These are phyloP conservation scores for Pionites leucogaster DNA, from an alignment of 2,113 vertebrate genomes.

Conservation along the genomic window DNA sequence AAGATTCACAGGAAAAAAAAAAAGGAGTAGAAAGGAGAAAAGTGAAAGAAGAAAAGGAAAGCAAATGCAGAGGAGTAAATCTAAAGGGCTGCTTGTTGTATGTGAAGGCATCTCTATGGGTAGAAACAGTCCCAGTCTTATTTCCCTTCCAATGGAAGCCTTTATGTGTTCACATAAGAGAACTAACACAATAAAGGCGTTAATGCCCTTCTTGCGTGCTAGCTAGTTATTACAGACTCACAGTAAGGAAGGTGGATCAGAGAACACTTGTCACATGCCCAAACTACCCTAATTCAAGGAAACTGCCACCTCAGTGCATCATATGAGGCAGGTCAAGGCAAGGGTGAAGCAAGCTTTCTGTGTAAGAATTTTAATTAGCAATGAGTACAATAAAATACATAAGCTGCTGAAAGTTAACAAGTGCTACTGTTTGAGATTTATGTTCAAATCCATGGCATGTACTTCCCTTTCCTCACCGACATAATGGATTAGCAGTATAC, in stretches of 20 bases:
- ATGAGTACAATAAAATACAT: constrained; percentile 67
- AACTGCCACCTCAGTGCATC: constrained; percentile 58
- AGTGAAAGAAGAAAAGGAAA: not conserved
- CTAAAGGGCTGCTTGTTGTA: not conserved
- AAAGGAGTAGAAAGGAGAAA: not conserved
- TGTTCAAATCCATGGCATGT: constrained; percentile 50
- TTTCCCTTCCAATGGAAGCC: constrained; percentile 41
- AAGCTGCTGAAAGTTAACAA: constrained; percentile 73
- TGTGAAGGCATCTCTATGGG: not conserved
- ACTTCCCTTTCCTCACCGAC: constrained; percentile 28
- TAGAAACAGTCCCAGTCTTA: not conserved
- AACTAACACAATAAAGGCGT: constrained; percentile 58
- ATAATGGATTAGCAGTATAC: constrained; percentile 46
- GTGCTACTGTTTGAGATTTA: constrained; percentile 77
- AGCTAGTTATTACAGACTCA: constrained; percentile 72
- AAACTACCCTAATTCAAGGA: constrained; percentile 60
- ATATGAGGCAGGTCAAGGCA: constrained; percentile 67
- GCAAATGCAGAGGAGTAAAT: not conserved
- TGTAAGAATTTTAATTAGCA: constrained; percentile 79
- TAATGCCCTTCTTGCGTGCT: constrained; percentile 79
- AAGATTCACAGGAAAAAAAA: not conserved
- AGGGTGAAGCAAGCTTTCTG: constrained; percentile 61
- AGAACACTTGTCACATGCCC: constrained; percentile 78
- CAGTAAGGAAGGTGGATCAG: constrained; percentile 64
- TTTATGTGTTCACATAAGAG: constrained; percentile 72